A percentile compares a stretch with the other conserved stretches of the same genome.
phyloP scores from a whole-genome alignment of 2,888 invertebrate species.

The Agonopterix heracliana region DNA sequence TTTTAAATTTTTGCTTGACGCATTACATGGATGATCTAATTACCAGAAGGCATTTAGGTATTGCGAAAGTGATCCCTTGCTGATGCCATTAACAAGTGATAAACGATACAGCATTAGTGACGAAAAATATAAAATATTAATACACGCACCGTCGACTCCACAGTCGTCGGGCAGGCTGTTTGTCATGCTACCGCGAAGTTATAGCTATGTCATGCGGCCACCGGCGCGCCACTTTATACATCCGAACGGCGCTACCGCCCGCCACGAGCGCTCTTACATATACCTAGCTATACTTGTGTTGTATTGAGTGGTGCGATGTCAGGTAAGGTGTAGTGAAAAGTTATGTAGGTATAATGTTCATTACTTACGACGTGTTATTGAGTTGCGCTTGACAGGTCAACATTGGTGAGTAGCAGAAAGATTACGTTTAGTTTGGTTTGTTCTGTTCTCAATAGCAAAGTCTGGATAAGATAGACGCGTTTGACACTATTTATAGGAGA shows the following conservation, averaged over 20 bases:
- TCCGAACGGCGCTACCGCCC: slow-evolving; percentile 58
- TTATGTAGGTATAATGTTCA: background rate
- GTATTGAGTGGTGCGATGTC: slow-evolving; percentile 10
- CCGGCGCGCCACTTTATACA: slow-evolving; percentile 70
- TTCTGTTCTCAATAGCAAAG: too few species aligned
- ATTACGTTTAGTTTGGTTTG: too few species aligned
- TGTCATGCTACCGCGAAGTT: slow-evolving; percentile 71
- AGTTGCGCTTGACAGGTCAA: background rate
- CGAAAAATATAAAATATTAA: slow-evolving; percentile 19
- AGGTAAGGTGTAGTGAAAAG: slow-evolving; percentile 7
- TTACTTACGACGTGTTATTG: background rate
- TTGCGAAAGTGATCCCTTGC: too few species aligned
- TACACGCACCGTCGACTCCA: slow-evolving; percentile 40
- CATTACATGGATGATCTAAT: too few species aligned
- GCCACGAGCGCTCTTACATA: slow-evolving; percentile 34
- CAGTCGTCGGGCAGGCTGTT: slow-evolving; percentile 46
- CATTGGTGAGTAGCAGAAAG: background rate
- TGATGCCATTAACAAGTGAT: too few species aligned
- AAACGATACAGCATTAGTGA: too few species aligned
- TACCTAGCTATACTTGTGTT: slow-evolving; percentile 5
- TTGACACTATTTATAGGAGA: too few species aligned
- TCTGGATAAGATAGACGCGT: too few species aligned
- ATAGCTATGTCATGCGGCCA: slow-evolving; percentile 75
- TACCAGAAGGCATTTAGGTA: too few species aligned
- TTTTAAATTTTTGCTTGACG: too few species aligned